These are phyloP conservation scores for Xanthia togata DNA, from an alignment of 2,888 invertebrate species.

Conservation along the genomic window DNA sequence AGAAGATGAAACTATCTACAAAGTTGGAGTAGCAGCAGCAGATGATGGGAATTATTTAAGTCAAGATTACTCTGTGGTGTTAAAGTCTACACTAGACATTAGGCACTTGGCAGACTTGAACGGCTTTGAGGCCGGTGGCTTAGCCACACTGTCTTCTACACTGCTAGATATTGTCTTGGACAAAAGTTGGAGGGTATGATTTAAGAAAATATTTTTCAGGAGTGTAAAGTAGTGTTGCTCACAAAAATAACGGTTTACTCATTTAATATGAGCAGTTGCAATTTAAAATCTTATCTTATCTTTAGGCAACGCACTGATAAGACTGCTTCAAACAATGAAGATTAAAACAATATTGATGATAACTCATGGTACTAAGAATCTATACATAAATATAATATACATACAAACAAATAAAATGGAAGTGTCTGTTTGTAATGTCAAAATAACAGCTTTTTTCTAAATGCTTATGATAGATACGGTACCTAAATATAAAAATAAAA, in stretches of 20 bases:
- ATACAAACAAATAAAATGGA: too few relatives aligned
- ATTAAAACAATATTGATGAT: conserved; percentile 1
- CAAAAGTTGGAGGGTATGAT: conserved; percentile 90
- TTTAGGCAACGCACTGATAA: conserved; percentile 14
- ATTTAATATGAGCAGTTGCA: background rate
- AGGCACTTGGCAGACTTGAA: conserved; percentile 90
- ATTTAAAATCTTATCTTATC: background rate
- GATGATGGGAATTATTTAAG: conserved; percentile 93
- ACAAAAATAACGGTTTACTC: background rate
- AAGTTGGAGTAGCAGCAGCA: conserved; percentile 93
- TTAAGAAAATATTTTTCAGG: background rate
- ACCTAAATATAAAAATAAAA: too few relatives aligned
- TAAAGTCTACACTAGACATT: conserved; percentile 92
- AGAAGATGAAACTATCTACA: conserved; percentile 92
- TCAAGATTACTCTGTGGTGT: conserved; percentile 91
- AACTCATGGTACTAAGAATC: background rate
- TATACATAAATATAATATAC: too few relatives aligned
- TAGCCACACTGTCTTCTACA: conserved; percentile 91
- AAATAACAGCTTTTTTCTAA: too few relatives aligned
- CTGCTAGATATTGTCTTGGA: conserved; percentile 91
- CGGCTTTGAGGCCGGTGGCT: conserved; percentile 88
- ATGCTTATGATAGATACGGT: too few relatives aligned
- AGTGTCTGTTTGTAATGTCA: too few relatives aligned
- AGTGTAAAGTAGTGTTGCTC: rapidly evolving
- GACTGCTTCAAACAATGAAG: background rate